Base-by-base conservation (phyloP, 2,888 invertebrate genomes). In the Odontocerum albicorne region DNA sequence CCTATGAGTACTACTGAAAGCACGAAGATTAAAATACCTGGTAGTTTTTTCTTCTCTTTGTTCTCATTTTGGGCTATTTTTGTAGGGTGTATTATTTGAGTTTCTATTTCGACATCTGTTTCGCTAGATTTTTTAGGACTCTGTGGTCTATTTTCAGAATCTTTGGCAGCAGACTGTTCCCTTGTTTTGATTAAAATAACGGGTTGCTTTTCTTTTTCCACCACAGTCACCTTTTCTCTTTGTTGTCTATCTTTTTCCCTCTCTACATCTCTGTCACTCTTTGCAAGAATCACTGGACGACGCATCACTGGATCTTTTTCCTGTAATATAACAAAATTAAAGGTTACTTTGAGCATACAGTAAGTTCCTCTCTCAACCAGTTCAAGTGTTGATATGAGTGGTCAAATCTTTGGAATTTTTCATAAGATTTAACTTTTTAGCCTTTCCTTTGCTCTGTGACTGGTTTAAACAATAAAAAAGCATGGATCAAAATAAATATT, bases 141-240 rank as follows among this genome's bases (percentile, higher is more conserved):
- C 4, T 77, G 72, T 1, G 84, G 77, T 40, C 84, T 71, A 43
- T 20, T 17, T 59, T 73, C 84, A 15, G 71, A 70, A 33, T 79
- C 78, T 65, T 77, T 78, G 0, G 73, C 68, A 2, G 73, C 63
- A 55, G 75, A 77, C 46, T 76, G 77, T 68, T 87, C 87, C 58
- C 87, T 74, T 1, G 84, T 82, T 70, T 86, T 86, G 15, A 87
- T 69, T 63, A 88, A 80, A 63, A 88, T 85, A 12, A 87, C 86
- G 1, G 87, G 87, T 61, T 80, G 83, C 33, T 49, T 67, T 53
- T 79, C 79, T 63, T 75, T 78, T 44, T 74, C 74, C 33, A 60
- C 66, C 6, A 22, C 53, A 4, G 17, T 32, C 43, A 22, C 60
- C 51, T 60, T 55, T 38, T 49, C 52, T 27, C 59, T 62, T 16